phyloP scores from a whole-genome alignment of 2,888 invertebrate species.

The Drosophila emarginata region DNA sequence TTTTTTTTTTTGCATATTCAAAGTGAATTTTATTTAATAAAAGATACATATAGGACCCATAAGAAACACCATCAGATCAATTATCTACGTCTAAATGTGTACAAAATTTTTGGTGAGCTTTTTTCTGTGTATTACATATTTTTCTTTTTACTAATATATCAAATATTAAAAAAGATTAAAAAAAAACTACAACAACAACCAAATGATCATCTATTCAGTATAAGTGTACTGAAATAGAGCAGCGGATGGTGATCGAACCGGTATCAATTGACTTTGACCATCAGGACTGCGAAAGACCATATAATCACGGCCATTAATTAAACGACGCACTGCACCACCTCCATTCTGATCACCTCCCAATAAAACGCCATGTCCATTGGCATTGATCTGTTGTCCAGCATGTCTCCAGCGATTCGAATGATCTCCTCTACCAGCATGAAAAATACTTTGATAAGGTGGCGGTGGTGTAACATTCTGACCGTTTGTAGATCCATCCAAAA shows the following conservation, averaged over 20 bases:
- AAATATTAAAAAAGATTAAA: not conserved
- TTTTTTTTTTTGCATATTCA: not conserved
- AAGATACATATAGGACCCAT: not conserved
- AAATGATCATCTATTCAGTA: slow-evolving; percentile 69
- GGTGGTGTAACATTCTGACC: slow-evolving; percentile 83
- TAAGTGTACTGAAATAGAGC: slow-evolving; percentile 87
- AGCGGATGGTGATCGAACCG: slow-evolving; percentile 89
- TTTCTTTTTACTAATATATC: no score
- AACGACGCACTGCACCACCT: slow-evolving; percentile 82
- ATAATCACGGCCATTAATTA: slow-evolving; percentile 90
- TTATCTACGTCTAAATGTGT: not conserved
- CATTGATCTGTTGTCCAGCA: slow-evolving; percentile 22
- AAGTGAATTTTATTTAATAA: slow-evolving; percentile 35
- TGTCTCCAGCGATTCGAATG: slow-evolving; percentile 53
- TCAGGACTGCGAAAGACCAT: slow-evolving; percentile 86
- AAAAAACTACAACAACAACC: not conserved
- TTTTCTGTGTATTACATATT: not conserved
- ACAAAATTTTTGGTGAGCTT: not conserved
- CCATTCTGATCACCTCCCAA: slow-evolving; percentile 42
- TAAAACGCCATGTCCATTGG: slow-evolving; percentile 53
- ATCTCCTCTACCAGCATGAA: slow-evolving; percentile 49
- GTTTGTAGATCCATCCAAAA: slow-evolving; percentile 50
- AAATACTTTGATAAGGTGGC: slow-evolving; percentile 86
- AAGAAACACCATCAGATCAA: not conserved
- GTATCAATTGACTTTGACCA: slow-evolving; percentile 88